Conservation (phyloP, 2,888 invertebrate genomes). For the Rhingia campestris region DNA sequence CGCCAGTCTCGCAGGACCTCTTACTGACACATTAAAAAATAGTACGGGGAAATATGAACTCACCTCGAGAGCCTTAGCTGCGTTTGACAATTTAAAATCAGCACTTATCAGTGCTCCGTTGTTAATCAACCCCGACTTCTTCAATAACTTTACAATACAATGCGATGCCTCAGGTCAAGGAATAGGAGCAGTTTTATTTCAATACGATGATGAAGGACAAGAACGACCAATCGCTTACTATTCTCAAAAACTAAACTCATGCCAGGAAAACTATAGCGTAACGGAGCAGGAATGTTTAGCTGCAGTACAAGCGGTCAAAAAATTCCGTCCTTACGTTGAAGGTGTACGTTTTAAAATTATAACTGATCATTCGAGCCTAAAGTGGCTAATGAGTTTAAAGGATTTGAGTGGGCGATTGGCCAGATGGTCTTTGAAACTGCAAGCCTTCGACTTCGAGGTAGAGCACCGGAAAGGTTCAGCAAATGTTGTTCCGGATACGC, state of each 20-base stretch:
- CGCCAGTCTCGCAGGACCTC: conserved; percentile 32
- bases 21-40: conserved; percentile 42
- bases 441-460: neutral
- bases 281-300: conserved; percentile 25
- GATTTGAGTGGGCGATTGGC: conserved; percentile 1
- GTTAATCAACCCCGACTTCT: conserved; percentile 49
- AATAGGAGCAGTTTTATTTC: no score
- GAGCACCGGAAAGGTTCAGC: conserved; percentile 17
- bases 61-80: conserved; percentile 1
- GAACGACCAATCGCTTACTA: conserved; percentile 51
- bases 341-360: neutral
- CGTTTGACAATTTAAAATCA: conserved; percentile 37
- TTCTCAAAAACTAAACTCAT: conserved; percentile 61
- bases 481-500: conserved; percentile 12
- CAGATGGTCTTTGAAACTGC: neutral
- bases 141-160: conserved; percentile 34
- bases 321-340: conserved; percentile 47
- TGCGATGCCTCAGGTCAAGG: conserved; percentile 61
- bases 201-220: conserved; percentile 38
- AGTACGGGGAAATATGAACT: conserved; percentile 9
- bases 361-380: neutral
- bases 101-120: conserved; percentile 35
- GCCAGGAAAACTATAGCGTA: conserved; percentile 46
- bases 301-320: conserved; percentile 29
- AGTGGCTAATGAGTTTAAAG: neutral